Base-by-base conservation (phyloP, 2,113 vertebrate genomes). In the Oncorhynchus clarkii region DNA sequence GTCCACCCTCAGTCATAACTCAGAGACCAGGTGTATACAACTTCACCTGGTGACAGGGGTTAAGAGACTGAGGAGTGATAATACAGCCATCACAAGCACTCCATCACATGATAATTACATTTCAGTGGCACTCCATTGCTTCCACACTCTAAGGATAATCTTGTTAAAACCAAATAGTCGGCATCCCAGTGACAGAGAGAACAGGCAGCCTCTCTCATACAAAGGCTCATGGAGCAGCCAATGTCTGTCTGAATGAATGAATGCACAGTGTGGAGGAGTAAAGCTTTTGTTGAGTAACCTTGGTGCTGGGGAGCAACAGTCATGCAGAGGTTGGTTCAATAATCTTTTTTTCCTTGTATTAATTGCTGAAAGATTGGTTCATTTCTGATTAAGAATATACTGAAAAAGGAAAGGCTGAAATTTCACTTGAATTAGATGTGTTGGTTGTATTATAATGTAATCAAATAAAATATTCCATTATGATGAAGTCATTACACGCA, bases 101-200 rank as follows among this genome's bases (percentile, higher is more conserved):
- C 90, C 78, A 88, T 92, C 91, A 93, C 90, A 73, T 88, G 79
- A 82, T 91, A 92, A 93, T 92, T 74, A 83, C 74, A 90, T 93
- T 92, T 92, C 80, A 59, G 67, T 16, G 72, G 29, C 83, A 90
- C 85, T 90, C 89, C 83, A 89, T 87, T 89, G 87, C 88, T 88
- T 91, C 86, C 85, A 86, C 87, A 79, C 81, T 85, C 82, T 87
- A 76, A 62, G 22, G 7, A 78, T 92, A 92, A 92, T 91, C 89
- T 86, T 85, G 88, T 93, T 93, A 90, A 83, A 82, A 86, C 85
- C 65, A 71, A 62, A 82, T 89, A 88, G 90, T 90, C 85, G 87
- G 86, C 85, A 82, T 84, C 82, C 22, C 82, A n/a, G 84, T 86
- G 89, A 90, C 89, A 90, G 81, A 54, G 31, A 34, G 34, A 22